Evolutionary conservation across 1,140 invertebrate genomes (phyloP).

Genomic region (Brachionus rotundiformis): DNA sequence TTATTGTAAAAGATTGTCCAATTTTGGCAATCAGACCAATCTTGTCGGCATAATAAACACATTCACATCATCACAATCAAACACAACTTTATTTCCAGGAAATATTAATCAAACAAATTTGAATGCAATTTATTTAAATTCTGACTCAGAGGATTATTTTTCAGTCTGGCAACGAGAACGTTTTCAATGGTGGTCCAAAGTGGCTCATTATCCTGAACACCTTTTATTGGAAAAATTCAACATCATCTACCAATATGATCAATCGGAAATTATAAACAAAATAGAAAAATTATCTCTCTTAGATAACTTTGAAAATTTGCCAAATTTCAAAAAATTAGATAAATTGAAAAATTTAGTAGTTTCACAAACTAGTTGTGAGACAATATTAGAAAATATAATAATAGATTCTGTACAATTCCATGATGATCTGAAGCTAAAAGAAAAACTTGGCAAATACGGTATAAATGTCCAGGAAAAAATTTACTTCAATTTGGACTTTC

Average conservation of each 20-base stretch:
- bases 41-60: constrained; percentile 9
- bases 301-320: not conserved
- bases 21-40: not conserved
- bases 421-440: constrained; percentile 20
- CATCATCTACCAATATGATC: constrained; percentile 19
- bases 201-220: constrained; percentile 28
- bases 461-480: not conserved
- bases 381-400: constrained; percentile 23
- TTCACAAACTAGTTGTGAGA: constrained; percentile 12
- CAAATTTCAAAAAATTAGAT: constrained; percentile 5
- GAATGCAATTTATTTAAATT: constrained; percentile 7
- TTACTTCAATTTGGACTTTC: constrained; percentile 45
- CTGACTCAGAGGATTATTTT: not conserved
- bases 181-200: constrained; percentile 39
- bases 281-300: not conserved
- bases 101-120: not conserved
- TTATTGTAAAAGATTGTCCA: not conserved
- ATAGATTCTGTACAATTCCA: constrained; percentile 37
- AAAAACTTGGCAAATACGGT: not conserved
- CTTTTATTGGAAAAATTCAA: not conserved
- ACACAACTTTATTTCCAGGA: not conserved
- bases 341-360: not conserved
- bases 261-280: constrained; percentile 12
- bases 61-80: not conserved
- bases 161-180: not conserved